Conservation (phyloP, 2,888 invertebrate genomes). For the Dryobotodes eremita region DNA sequence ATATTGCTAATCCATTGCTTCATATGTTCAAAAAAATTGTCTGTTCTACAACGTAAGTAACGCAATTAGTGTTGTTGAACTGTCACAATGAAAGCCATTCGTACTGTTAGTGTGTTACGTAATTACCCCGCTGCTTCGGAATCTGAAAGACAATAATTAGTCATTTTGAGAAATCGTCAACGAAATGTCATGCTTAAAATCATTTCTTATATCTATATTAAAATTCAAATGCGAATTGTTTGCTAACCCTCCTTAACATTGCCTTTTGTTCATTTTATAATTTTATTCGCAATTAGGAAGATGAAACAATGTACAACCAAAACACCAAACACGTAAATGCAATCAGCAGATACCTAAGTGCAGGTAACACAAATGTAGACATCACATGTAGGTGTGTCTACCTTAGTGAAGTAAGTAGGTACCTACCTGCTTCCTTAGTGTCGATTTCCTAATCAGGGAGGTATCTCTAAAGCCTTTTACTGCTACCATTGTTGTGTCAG, state of each 20-base stretch:
- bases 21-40: too few relatives aligned
- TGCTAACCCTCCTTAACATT: neutral
- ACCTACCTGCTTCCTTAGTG: conserved; percentile 15
- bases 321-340: conserved; percentile 43
- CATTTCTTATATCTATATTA: neutral
- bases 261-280: neutral
- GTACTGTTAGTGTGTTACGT: too few relatives aligned
- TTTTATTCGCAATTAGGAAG: neutral
- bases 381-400: neutral
- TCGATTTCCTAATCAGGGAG: conserved; percentile 48
- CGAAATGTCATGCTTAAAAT: neutral
- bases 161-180: neutral
- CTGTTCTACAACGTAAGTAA: too few relatives aligned
- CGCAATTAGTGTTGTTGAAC: too few relatives aligned
- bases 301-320: neutral
- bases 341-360: conserved; percentile 33
- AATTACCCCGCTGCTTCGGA: too few relatives aligned
- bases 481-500: conserved; percentile 60
- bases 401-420: conserved; percentile 17
- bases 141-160: neutral
- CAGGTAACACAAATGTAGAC: neutral
- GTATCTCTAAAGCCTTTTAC: conserved; percentile 62
- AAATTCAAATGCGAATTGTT: neutral
- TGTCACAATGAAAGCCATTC: too few relatives aligned
- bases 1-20: too few relatives aligned